Conservation (phyloP, 1,140 invertebrate species). For the Frieseomelitta varia region DNA sequence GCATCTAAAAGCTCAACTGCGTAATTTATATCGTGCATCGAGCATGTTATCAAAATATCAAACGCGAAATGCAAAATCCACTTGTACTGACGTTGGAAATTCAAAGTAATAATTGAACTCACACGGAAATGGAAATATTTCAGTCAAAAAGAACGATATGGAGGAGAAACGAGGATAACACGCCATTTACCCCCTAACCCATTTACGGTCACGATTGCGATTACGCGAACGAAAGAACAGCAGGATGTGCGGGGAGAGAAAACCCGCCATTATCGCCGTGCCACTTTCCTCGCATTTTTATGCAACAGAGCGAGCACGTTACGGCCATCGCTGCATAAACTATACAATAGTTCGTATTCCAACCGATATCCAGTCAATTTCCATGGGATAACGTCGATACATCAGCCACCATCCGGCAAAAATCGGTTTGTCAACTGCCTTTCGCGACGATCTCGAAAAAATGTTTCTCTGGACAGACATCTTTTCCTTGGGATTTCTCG, state of each 20-base stretch:
- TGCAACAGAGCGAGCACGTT: not conserved
- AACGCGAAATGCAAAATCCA: not conserved
- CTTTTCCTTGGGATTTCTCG: no score
- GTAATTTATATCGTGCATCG: no score
- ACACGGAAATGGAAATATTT: conserved; percentile 10
- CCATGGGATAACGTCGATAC: not conserved
- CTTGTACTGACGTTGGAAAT: not conserved
- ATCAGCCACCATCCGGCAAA: not conserved
- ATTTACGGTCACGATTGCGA: not conserved
- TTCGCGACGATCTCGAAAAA: not conserved
- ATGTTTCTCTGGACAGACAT: no score
- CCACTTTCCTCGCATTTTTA: conserved; percentile 19
- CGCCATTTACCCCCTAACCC: conserved; percentile 30
- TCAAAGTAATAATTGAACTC: no score
- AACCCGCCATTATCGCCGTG: not conserved
- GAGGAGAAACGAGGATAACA: not conserved
- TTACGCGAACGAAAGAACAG: not conserved
- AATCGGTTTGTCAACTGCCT: not conserved
- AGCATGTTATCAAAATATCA: no score
- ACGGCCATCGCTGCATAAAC: not conserved
- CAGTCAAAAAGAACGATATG: not conserved
- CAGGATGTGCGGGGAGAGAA: not conserved
- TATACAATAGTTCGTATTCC: conserved; percentile 50
- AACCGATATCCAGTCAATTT: conserved; percentile 35
- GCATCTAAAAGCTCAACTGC: no score